A percentile compares a stretch with the other conserved stretches of the same genome.
Evolutionary conservation across 2,113 vertebrate species (phyloP).

Genomic region (Speoplatyrhinus poulsoni): DNA sequence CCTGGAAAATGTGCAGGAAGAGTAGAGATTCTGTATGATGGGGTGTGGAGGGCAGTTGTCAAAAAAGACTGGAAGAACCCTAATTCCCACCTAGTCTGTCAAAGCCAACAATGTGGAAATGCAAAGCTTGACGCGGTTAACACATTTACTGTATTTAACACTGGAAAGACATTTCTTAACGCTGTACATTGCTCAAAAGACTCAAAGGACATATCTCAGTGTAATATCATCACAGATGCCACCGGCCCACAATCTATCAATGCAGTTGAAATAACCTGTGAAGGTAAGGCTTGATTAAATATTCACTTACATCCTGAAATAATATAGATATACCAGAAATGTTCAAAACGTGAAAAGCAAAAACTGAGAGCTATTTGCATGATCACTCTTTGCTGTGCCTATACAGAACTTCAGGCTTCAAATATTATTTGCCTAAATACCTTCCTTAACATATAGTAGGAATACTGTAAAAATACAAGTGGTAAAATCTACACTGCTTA

Average conservation of each 20-base stretch:
- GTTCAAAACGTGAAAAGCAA: neutral
- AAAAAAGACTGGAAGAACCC: rapidly evolving
- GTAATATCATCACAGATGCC: rapidly evolving
- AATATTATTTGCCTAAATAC: neutral
- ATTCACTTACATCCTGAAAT: neutral
- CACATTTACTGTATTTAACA: neutral
- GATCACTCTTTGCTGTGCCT: no score
- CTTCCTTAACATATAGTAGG: neutral
- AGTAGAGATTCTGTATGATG: slow-evolving; percentile 39
- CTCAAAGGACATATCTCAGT: slow-evolving; percentile 15
- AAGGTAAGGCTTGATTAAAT: slow-evolving; percentile 38
- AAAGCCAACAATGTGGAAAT: slow-evolving; percentile 10
- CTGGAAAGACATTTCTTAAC: neutral
- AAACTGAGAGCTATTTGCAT: no score
- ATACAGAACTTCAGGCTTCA: no score
- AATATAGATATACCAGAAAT: neutral
- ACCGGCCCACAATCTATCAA: rapidly evolving
- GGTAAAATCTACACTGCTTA: neutral
- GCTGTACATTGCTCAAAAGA: rapidly evolving
- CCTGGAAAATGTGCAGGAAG: slow-evolving; percentile 59
- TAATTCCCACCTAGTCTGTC: slow-evolving; percentile 38
- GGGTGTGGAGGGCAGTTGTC: neutral
- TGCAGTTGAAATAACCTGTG: slow-evolving; percentile 40
- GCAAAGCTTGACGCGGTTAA: rapidly evolving
- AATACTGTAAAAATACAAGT: neutral